Percentiles rank a stretch among this genome's conserved stretches.
Evolutionary conservation across 2,888 invertebrate species (phyloP).

Genomic region (Agapostemon virescens): DNA sequence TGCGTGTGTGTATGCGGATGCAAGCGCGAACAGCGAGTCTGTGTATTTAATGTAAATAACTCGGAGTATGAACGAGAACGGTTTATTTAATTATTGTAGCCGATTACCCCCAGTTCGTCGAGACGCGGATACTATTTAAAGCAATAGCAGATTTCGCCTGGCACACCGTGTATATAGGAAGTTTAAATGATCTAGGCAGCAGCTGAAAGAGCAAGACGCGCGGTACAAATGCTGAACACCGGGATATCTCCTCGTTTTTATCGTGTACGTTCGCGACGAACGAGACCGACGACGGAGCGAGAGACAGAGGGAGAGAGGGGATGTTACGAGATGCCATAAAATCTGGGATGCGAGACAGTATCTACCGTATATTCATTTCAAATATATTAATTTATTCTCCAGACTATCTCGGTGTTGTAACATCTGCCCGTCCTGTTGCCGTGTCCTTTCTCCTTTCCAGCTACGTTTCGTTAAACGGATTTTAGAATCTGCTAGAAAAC

Average conservation of each 20-base stretch:
- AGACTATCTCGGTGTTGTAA: constrained; percentile 62
- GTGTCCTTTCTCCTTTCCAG: constrained; percentile 9
- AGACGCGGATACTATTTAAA: constrained; percentile 77
- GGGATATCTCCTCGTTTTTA: constrained; percentile 32
- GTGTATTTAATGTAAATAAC: constrained; percentile 79
- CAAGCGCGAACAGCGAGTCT: constrained; percentile 46
- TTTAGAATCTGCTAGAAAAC: neutral
- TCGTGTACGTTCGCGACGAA: constrained; percentile 11
- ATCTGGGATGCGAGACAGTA: constrained; percentile 76
- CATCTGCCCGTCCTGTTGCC: constrained; percentile 16
- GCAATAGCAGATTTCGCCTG: constrained; percentile 74
- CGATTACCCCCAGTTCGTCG: constrained; percentile 73
- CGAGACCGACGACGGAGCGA: constrained; percentile 18
- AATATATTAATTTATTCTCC: constrained; percentile 81
- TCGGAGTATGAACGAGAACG: constrained; percentile 63
- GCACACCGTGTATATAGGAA: constrained; percentile 59
- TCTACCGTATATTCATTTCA: constrained; percentile 79
- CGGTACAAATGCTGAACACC: constrained; percentile 49
- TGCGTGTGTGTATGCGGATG: constrained; percentile 14
- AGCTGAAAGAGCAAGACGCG: constrained; percentile 25
- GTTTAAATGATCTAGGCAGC: constrained; percentile 43
- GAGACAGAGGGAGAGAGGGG: constrained; percentile 38
- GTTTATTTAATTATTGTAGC: constrained; percentile 70
- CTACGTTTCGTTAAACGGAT: neutral
- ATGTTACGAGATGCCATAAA: constrained; percentile 74